phyloP scores from a whole-genome alignment of 2,888 invertebrate species.

The Mesochorus sp. region DNA sequence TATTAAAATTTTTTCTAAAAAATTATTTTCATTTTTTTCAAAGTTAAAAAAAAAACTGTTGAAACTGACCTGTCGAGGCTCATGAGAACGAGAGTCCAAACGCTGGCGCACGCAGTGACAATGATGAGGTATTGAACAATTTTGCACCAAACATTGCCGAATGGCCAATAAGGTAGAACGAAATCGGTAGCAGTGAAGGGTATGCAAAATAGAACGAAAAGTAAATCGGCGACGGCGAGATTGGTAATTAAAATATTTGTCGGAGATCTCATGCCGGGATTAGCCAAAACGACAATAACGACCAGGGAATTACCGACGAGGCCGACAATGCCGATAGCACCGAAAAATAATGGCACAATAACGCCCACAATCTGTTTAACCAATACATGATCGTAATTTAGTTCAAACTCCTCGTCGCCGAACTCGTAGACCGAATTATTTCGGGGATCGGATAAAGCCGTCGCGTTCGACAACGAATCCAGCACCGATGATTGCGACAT shows the following conservation, averaged over 20 bases:
- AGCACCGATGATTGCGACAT: slow-evolving; percentile 24
- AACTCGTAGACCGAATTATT: slow-evolving; percentile 44
- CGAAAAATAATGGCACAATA: slow-evolving; percentile 92
- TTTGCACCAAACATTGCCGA: slow-evolving; percentile 95
- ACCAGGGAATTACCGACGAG: slow-evolving; percentile 94
- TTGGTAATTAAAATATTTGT: slow-evolving; percentile 96
- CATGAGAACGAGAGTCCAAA: slow-evolving; percentile 97
- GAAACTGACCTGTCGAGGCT: slow-evolving; percentile 88
- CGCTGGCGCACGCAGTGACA: slow-evolving; percentile 96
- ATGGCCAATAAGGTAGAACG: slow-evolving; percentile 94
- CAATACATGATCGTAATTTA: slow-evolving; percentile 74
- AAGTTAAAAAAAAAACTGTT: no score
- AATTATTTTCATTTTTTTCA: no score
- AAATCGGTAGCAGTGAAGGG: slow-evolving; percentile 97
- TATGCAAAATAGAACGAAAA: slow-evolving; percentile 96
- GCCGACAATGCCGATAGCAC: slow-evolving; percentile 93
- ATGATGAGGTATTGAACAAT: slow-evolving; percentile 95
- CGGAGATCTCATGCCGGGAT: slow-evolving; percentile 96
- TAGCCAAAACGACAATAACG: slow-evolving; percentile 93
- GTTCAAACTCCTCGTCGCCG: slow-evolving; percentile 65
- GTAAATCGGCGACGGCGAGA: slow-evolving; percentile 93
- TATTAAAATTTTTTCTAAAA: neutral
- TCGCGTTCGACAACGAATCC: slow-evolving; percentile 44
- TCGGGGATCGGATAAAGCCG: slow-evolving; percentile 33
- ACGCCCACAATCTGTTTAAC: slow-evolving; percentile 86